These are phyloP conservation scores for Machimus rusticus DNA, from an alignment of 2,888 invertebrate species.

Conservation along the genomic window DNA sequence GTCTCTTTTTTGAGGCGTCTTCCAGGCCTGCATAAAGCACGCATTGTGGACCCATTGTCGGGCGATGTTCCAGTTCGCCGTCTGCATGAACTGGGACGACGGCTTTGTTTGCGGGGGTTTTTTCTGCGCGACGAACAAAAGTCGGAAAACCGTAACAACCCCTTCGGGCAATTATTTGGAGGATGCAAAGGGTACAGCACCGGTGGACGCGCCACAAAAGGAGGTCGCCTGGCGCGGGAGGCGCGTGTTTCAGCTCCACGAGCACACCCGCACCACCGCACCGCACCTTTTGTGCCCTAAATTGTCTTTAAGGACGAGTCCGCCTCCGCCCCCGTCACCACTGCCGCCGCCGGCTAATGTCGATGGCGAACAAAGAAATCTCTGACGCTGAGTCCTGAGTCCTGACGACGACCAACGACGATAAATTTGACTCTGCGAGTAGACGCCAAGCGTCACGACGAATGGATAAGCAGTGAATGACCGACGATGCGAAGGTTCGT, in stretches of 20 bases:
- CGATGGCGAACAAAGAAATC: conserved; percentile 27
- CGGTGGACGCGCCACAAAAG: neutral
- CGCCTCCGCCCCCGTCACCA: neutral
- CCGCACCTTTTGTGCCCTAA: neutral
- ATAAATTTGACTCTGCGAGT: neutral
- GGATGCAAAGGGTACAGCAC: conserved; percentile 25
- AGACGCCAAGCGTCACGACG: conserved; percentile 19
- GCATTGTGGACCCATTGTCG: conserved; percentile 40
- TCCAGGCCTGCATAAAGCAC: conserved; percentile 34
- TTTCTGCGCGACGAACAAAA: conserved; percentile 39
- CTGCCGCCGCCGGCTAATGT: neutral
- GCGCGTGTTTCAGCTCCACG: neutral
- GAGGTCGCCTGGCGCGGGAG: neutral
- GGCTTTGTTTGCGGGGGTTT: conserved; percentile 35
- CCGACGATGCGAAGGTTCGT: conserved; percentile 32
- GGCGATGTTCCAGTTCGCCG: conserved; percentile 32
- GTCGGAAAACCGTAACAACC: conserved; percentile 42
- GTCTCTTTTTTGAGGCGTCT: conserved; percentile 10
- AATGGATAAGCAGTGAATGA: conserved; percentile 35
- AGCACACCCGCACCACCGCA: neutral
- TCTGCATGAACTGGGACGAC: conserved; percentile 22
- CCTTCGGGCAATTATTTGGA: conserved; percentile 45
- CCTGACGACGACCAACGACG: neutral
- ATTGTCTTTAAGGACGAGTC: conserved; percentile 10
- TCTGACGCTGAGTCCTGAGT: neutral